Base-by-base conservation (phyloP, 2,797 vertebrate species). In the Etheostoma nigrum region DNA sequence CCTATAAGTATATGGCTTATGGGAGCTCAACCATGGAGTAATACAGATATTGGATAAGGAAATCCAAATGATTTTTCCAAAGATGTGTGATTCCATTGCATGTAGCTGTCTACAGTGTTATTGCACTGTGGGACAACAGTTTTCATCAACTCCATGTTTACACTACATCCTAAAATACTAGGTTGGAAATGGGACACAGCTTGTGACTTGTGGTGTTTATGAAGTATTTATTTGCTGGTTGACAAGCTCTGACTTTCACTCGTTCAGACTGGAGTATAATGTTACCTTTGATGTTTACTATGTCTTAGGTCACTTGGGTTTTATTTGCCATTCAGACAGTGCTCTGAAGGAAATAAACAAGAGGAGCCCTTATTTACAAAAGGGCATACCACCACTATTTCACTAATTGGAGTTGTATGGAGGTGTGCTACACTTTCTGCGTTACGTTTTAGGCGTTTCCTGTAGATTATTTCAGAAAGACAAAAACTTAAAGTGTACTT, bases 401-500 rank as follows among this genome's bases (percentile, higher is more conserved):
- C 60, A 76, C 55, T 66, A 12, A 73, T 30, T 51, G 53, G 55
- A 81, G 45, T 42, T 52, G 14, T 51, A 49, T 25, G 59, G n/a
- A 55, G 68, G 60, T 64, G 25, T 75, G 45, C 1, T 65, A 54
- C 64, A 64, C 9, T 62, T 27, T 40, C 10, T 44, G 42, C 5
- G 4, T 15, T 44, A 13, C 4, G 14, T 13, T 44, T 36, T 73
- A 54, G 72, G 45, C 53, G 57, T 82, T 72, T 59, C 36, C 48
- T 78, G 25, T 23, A 49, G 30, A 69, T 67, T 4, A 42, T 45
- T 62, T 75, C 47, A 61, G 76, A 25, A 85, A 78, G 47, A 45
- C 57, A 59, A 67, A 73, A 71, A 77, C 67, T 53, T 25, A 15
- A 74, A 76, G n/a, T 53, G 40, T 78, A 86, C 83, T 89, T 91